Conservation (phyloP, 1,140 invertebrate species). For the Thaumetopoea pityocampa region DNA sequence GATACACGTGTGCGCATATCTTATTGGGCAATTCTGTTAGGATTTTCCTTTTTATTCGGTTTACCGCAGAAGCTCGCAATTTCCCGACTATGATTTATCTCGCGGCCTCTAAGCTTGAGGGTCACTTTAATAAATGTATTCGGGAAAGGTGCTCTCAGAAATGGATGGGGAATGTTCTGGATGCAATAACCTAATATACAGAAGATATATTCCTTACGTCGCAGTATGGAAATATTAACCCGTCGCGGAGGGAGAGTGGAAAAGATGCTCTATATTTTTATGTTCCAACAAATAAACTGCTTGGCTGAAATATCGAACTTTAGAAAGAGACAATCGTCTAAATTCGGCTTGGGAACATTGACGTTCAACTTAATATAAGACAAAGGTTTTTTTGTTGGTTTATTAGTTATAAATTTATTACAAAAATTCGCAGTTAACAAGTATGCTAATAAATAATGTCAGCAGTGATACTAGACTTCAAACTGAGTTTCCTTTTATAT, state of each 20-base stretch:
- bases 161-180: slow-evolving; percentile 49
- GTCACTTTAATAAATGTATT: slow-evolving; percentile 73
- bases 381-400: too few relatives aligned
- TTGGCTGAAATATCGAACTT: too few relatives aligned
- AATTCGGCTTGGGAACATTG: too few relatives aligned
- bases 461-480: too few relatives aligned
- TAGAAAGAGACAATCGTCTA: too few relatives aligned
- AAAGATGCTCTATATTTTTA: not conserved
- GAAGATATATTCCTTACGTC: slow-evolving; percentile 32
- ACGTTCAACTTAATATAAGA: too few relatives aligned
- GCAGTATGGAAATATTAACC: slow-evolving; percentile 10
- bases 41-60: slow-evolving; percentile 56
- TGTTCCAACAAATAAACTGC: too few relatives aligned
- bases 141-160: slow-evolving; percentile 55
- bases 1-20: not conserved
- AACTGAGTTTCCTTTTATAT: too few relatives aligned
- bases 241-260: slow-evolving; percentile 3
- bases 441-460: too few relatives aligned
- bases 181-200: slow-evolving; percentile 57
- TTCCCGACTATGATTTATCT: slow-evolving; percentile 73
- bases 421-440: too few relatives aligned
- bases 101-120: slow-evolving; percentile 51
- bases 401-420: too few relatives aligned
- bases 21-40: slow-evolving; percentile 17
- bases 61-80: slow-evolving; percentile 55